Evolutionary conservation across 2,797 vertebrate species (phyloP).

Genomic region (Anas flavirostris): DNA sequence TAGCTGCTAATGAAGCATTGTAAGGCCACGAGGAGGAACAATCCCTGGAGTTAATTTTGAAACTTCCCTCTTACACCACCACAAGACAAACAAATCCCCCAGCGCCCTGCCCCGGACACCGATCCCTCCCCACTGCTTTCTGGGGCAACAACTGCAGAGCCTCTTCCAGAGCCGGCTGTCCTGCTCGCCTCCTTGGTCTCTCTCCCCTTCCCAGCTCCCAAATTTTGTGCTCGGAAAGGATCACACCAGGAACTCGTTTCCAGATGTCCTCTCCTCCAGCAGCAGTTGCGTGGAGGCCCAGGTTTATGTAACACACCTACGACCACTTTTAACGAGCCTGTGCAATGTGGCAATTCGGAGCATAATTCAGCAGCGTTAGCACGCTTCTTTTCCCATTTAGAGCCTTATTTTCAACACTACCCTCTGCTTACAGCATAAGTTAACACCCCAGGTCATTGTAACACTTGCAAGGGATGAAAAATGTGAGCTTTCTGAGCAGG

Average conservation of each 20-base stretch:
- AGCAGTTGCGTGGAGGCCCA: neutral
- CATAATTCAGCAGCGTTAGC: neutral
- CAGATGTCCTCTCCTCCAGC: neutral
- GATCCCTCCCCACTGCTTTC: neutral
- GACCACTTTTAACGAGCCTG: neutral
- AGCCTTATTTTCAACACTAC: neutral
- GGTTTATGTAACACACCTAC: conserved; percentile 31
- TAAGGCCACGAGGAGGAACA: conserved; percentile 6
- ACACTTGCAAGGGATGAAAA: neutral
- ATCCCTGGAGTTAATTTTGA: conserved; percentile 34
- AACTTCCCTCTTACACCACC: conserved; percentile 34
- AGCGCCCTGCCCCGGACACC: neutral
- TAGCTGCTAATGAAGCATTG: conserved; percentile 18
- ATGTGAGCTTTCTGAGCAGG: neutral
- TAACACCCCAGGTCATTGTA: neutral
- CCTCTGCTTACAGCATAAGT: neutral
- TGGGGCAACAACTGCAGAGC: neutral
- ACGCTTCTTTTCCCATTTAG: neutral
- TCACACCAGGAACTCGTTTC: fast-evolving
- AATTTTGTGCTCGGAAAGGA: neutral
- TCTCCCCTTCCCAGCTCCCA: neutral
- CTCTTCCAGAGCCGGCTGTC: neutral
- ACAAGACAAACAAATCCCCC: neutral
- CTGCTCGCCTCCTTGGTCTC: fast-evolving
- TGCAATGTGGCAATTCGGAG: neutral